Base-by-base conservation (phyloP, 1,140 invertebrate species). In the Nomia melanderi region DNA sequence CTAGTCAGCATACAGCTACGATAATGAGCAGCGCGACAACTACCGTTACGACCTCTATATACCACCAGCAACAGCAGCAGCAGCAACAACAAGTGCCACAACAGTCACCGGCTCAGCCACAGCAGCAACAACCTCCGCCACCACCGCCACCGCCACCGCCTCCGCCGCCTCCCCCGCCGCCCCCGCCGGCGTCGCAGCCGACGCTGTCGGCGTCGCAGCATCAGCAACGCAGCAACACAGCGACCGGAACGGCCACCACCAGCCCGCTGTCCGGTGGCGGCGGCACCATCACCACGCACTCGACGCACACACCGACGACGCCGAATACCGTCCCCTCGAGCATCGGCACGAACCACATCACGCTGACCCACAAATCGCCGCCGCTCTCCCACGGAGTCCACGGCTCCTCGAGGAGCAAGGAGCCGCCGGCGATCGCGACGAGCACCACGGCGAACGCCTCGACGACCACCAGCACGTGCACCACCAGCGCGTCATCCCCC, bases 1-100 rank as follows among this genome's bases (percentile, higher is more conserved):
- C 90, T 91, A 91, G 90, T 91, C 91, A 92, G 79, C 90, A 91
- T 59, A 77, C 85, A 74, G 83, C 81, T 67, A 86, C 84, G 64
- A 82, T 90, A 65, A 64, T 88, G 67, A 88, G 86, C 74, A 89
- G 73, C 73, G 66, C 83, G 23, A 87, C 81, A 31, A 82, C 83
- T 25, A 85, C 86, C 27, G 82, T 86, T 56, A 87, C 85, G 69
- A 86, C 83, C 59, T 87, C 84, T 50, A 81, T 85, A 33, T 88
- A 88, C 56, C 87, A 88, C 31, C 84, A 82, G 7, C 84, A 80
- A 11, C 81, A 73, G 25, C 70, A 77, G 8, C 79, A 81, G 14
- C 87, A 84, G 14, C 81, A 85, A 7, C 79, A 86, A 1, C 79
- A 79, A 41, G n/a, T n/a, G 0, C 59, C 71, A 11, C 62, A 65